Base-by-base conservation (phyloP, 2,797 vertebrate genomes). In the Petrocephalus sullivani region DNA sequence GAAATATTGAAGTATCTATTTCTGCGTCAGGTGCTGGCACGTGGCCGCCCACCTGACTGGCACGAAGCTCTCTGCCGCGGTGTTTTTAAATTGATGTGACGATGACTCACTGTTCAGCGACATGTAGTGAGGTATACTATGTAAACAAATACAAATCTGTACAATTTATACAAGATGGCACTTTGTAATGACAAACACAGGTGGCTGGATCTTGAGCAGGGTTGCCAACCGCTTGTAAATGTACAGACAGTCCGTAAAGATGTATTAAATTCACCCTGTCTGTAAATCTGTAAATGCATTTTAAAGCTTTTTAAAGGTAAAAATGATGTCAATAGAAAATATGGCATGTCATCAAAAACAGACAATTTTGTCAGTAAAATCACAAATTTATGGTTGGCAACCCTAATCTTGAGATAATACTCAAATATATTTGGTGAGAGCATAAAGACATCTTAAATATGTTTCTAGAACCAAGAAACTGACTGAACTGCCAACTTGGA, bases 1-100 rank as follows among this genome's bases (percentile, higher is more conserved):
- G 41, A 83, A 83, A 53, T 83, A 83, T 83, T 53, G 78, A 83
- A 83, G 78, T 53, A 53, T 83, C 78, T 83, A 49, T 83, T 83
- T 83, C 78, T 53, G 78, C 46, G 19, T 83, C 19, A 5, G 19
- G 37, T 0, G 9, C 78, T 49, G 78, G 78, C 78, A 23, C 19
- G 0, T 2, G 78, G n/a, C 46, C 4, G 46, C 4, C 4, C 9
- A 3, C 46, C 41, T 19, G 78, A 49, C 46, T 9, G 49, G 37
- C 49, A 53, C 16, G 46, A 8, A 1, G n/a, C 2, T 10, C 78
- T 53, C 4, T 1, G 78, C 46, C 41, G 7, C n/a, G 3, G 49
- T 2, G 46, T 46, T 21, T 83, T 83, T 21, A 21, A 53, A 83
- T 51, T 83, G 46, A 83, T 83, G 8, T 83, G 23, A 33, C 10